Evolutionary conservation across 2,113 vertebrate species (phyloP).

Genomic region (Toxostoma redivivum): DNA sequence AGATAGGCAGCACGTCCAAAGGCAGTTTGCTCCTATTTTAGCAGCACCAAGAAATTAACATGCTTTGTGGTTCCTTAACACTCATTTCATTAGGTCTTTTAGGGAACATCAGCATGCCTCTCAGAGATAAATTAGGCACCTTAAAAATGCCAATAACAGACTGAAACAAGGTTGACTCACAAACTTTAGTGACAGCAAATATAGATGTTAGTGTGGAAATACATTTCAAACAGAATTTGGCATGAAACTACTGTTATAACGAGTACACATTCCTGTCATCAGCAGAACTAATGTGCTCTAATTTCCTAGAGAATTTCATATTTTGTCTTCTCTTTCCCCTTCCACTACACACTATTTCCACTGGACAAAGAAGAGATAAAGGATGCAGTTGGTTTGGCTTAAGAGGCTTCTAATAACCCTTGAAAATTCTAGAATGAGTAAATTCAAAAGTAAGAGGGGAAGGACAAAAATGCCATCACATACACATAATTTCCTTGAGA

Average conservation of each 20-base stretch:
- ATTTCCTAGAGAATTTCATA: background rate
- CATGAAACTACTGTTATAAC: background rate
- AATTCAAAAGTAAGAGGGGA: background rate
- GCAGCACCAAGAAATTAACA: background rate
- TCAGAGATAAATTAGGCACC: background rate
- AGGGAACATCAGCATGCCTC: background rate
- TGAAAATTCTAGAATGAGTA: background rate
- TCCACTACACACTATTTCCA: background rate
- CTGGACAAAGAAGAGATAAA: background rate
- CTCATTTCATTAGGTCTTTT: background rate
- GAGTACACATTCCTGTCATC: background rate
- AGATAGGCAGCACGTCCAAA: background rate
- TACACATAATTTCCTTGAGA: background rate
- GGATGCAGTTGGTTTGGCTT: background rate
- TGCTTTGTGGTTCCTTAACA: background rate
- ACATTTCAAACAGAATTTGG: background rate
- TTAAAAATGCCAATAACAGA: background rate
- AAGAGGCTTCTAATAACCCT: background rate
- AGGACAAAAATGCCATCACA: background rate
- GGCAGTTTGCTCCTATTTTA: background rate
- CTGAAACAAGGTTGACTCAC: background rate
- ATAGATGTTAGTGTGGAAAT: background rate
- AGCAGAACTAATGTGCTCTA: background rate
- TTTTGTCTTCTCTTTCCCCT: background rate
- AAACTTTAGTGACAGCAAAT: background rate